Base-by-base conservation (phyloP, 2,797 vertebrate genomes). In the Hyperoplus lanceolatus region DNA sequence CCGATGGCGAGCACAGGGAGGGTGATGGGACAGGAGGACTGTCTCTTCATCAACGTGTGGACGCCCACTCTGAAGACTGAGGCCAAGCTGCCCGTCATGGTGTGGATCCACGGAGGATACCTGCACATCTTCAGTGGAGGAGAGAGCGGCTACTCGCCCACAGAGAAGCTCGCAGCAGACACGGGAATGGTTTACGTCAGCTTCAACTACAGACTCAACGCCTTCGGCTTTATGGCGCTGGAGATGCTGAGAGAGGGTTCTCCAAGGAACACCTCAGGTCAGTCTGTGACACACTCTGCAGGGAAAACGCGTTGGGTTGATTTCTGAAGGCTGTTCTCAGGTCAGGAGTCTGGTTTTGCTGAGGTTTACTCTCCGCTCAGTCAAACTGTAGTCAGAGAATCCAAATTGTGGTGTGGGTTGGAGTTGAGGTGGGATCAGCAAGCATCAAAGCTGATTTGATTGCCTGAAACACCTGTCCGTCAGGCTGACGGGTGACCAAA, bases 181-280 rank as follows among this genome's bases (percentile, higher is more conserved):
- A 95, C 95, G 0, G 67, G 68, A 0, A 5, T 86, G 0, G 95
- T 96, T 10, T 95, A 94, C 1, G 94, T 96, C 83, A 96, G 96
- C 91, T 90, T 96, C 78, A 96, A 96, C 87, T 96, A 96, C 91
- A 93, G 95, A 70, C 95, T 96, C 61, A 95, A 94, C 63, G 95
- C 93, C 0, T 95, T 96, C 7, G 96, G 96, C 54, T 96, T 96
- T 87, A 78, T 96, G 89, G 94, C 96, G 0, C 79, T 96, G 83
- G 77, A 95, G 76, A n/a, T 93, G 0, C 90, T 96, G 15, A 92
- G 95, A 67, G 90, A 95, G 51, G 94, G 92, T 41, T 95, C 95
- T 51, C 85, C 88, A 0, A 94, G 67, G 13, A 95, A 95, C 84
- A 93, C 92, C 1, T 96, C 96, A 83, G 96, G 96, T 96, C 48